Evolutionary conservation across 2,113 vertebrate species (phyloP).

Genomic region (Silurus glanis): DNA sequence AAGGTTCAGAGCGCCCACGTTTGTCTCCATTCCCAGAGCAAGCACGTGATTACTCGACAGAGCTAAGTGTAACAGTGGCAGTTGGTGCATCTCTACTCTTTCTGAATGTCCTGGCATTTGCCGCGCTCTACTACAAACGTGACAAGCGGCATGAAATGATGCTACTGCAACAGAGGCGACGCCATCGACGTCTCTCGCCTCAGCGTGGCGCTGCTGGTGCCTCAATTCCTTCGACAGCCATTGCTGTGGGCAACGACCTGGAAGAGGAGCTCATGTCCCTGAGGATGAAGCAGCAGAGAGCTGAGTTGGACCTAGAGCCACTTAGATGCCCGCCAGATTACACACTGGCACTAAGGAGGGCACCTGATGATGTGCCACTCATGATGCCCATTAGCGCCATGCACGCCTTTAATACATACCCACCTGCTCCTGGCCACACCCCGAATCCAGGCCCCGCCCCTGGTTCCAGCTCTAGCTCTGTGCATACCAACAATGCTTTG

Average conservation of each 20-base stretch:
- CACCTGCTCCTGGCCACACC: conserved; percentile 79
- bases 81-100: conserved; percentile 95
- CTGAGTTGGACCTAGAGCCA: conserved; percentile 80
- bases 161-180: conserved; percentile 81
- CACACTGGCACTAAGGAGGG: conserved; percentile 94
- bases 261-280: conserved; percentile 99
- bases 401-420: conserved; percentile 98
- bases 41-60: conserved; percentile 95
- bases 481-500: conserved; percentile 89
- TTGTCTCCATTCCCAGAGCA: conserved; percentile 85
- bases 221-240: conserved; percentile 58
- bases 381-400: conserved; percentile 99
- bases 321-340: conserved; percentile 93
- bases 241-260: conserved; percentile 84
- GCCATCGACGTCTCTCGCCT: conserved; percentile 80
- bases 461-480: conserved; percentile 79
- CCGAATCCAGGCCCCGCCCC: conserved; percentile 68
- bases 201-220: conserved; percentile 73
- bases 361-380: conserved; percentile 95
- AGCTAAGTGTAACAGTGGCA: conserved; percentile 95
- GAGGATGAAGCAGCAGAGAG: conserved; percentile 97
- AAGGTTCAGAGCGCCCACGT: conserved; percentile 81
- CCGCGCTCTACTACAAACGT: conserved; percentile 96
- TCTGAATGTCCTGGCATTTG: conserved; percentile 95
- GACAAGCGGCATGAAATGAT: conserved; percentile 89